Percentiles rank a stretch among this genome's conserved stretches.
Evolutionary conservation across 2,113 vertebrate species (phyloP).

Genomic region (Castor canadensis): DNA sequence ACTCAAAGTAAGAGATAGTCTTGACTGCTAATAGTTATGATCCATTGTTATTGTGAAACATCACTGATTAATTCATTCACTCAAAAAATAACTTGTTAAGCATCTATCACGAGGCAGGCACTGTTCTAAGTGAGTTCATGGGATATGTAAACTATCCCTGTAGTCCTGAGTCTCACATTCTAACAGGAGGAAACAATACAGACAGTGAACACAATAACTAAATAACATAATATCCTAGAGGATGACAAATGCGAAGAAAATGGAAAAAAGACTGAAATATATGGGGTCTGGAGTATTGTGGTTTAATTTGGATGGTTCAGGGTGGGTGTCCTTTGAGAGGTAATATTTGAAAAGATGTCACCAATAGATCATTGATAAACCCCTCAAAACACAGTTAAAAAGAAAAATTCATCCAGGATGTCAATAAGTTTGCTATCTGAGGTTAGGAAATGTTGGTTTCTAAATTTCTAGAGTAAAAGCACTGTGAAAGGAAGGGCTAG

Average conservation of each 20-base stretch:
- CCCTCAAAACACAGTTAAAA: too few relatives aligned
- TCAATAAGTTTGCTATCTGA: not conserved
- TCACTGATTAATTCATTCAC: not conserved
- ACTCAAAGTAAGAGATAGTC: not conserved
- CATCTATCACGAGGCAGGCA: not conserved
- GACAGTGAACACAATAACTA: not conserved
- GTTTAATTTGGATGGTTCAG: not conserved
- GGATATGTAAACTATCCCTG: not conserved
- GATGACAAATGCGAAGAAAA: not conserved
- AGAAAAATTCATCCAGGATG: not conserved
- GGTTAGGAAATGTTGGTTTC: not conserved
- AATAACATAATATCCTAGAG: not conserved
- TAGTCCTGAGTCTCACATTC: not conserved
- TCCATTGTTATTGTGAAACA: not conserved
- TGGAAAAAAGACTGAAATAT: not conserved
- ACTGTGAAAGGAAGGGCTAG: not conserved
- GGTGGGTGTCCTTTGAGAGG: not conserved
- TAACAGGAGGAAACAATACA: not conserved
- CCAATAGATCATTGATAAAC: not conserved
- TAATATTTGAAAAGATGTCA: not conserved
- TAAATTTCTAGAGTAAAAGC: conserved; percentile 9
- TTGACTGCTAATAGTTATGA: not conserved
- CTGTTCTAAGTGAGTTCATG: not conserved
- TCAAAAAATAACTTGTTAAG: not conserved
- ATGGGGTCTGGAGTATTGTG: rapidly evolving